Conservation (phyloP, 2,797 vertebrate genomes). For the Erethizon dorsatum region DNA sequence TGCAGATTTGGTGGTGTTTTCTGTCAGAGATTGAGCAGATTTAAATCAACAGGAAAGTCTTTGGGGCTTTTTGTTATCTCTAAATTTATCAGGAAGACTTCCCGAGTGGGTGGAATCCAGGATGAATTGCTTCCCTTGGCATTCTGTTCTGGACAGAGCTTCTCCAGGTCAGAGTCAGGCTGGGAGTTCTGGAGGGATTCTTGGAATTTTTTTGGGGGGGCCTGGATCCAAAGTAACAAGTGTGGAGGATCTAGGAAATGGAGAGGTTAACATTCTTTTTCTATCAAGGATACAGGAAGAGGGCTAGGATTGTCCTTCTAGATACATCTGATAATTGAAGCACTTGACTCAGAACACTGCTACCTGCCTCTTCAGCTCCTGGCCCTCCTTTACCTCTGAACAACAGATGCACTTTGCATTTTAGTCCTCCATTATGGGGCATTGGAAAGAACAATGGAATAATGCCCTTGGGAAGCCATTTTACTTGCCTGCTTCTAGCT, state of each 20-base stretch:
- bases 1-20: background rate
- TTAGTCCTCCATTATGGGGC: background rate
- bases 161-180: background rate
- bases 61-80: background rate
- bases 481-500: background rate
- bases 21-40: background rate
- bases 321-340: background rate
- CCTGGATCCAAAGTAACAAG: background rate
- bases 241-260: background rate
- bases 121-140: background rate
- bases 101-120: background rate
- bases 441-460: background rate
- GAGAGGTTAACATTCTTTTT: background rate
- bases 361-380: background rate
- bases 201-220: background rate
- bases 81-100: slow-evolving; percentile 15
- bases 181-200: slow-evolving; percentile 4
- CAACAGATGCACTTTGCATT: background rate
- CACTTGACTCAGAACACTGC: background rate
- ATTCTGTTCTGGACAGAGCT: background rate
- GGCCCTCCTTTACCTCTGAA: slow-evolving; percentile 4
- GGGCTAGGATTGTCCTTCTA: background rate
- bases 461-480: background rate
- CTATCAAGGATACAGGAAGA: slow-evolving; percentile 50
- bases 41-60: slow-evolving; percentile 3